Percentiles rank a stretch among this genome's conserved stretches.
phyloP scores from a whole-genome alignment of 1,140 invertebrate genomes.

The Brachionus manjavacas region DNA sequence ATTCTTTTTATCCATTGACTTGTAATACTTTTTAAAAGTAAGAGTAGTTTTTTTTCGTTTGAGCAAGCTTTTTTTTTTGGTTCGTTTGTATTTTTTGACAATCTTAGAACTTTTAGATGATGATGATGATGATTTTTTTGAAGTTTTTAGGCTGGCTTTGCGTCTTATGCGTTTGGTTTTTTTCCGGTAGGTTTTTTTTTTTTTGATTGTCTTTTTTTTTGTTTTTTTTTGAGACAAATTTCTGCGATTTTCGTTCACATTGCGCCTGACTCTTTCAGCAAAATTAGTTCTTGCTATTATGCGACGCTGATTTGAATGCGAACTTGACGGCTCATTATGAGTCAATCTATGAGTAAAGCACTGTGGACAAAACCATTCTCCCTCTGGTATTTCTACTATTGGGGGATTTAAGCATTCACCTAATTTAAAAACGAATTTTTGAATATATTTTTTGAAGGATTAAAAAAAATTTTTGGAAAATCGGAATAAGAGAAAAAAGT shows the following conservation, averaged over 20 bases:
- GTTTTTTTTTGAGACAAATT: background rate
- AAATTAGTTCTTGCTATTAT: background rate
- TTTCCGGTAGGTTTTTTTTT: background rate
- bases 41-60: background rate
- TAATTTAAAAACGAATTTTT: background rate
- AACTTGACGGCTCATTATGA: background rate
- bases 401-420: slow-evolving; percentile 63
- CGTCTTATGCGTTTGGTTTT: background rate
- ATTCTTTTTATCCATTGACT: background rate
- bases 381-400: slow-evolving; percentile 68
- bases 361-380: slow-evolving; percentile 82
- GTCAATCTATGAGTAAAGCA: slow-evolving; percentile 57
- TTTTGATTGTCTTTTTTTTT: background rate
- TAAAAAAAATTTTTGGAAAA: too few relatives aligned
- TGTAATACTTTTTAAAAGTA: background rate
- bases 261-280: background rate
- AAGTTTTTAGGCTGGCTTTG: background rate
- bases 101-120: background rate
- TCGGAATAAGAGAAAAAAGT: too few relatives aligned
- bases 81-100: background rate
- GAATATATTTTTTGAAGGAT: too few relatives aligned
- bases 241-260: background rate
- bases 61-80: background rate
- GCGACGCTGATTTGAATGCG: background rate
- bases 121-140: background rate